Base-by-base conservation (phyloP, 1,140 invertebrate genomes). In the Andricus grossulariae region DNA sequence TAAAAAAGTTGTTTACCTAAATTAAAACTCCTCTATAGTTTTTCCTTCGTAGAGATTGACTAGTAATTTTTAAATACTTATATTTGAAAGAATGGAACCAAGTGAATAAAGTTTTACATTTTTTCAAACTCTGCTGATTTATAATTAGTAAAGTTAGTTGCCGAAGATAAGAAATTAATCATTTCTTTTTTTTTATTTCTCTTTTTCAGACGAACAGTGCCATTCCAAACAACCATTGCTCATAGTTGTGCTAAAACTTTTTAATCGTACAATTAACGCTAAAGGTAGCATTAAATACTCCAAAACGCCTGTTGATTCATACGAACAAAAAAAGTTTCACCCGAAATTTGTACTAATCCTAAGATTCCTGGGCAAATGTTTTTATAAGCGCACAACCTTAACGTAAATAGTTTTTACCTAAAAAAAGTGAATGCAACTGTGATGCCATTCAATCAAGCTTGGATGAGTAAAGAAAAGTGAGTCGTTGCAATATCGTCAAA, bases 171-270 rank as follows among this genome's bases (percentile, higher is more conserved):
- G 7, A 11, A 45, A 45, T 45, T 45, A 45, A 60, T 7, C 16
- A 66, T 66, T 39, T 10, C 16, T 66, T 66, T 39, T 66, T 39
- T 39, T 16, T 8, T 54, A 70, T 79, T 77, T 81, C 74, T 79
- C 76, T 80, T 85, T 88, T 89, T 72, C 84, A 90, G 88, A 84
- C 84, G 84, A 70, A 79, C 82, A 87, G 88, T 90, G 88, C 88
- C 87, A 90, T 90, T 89, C 81, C 82, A 86, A 82, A 88, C 77
- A 88, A 85, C 74, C 81, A 78, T 90, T 89, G 87, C 88, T 89
- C 87, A 88, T 75, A 85, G 79, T 76, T 85, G 87, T 89, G 87
- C 83, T 88, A 88, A 89, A 88, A 80, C 15, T 74, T 80, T 76
- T 79, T 73, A 81, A 78, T 71, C 39, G 52, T 76, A 74, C 50